Percentiles rank a stretch among this genome's conserved stretches.
Evolutionary conservation across 2,888 invertebrate species (phyloP).

Genomic region (Venusia cambrica): DNA sequence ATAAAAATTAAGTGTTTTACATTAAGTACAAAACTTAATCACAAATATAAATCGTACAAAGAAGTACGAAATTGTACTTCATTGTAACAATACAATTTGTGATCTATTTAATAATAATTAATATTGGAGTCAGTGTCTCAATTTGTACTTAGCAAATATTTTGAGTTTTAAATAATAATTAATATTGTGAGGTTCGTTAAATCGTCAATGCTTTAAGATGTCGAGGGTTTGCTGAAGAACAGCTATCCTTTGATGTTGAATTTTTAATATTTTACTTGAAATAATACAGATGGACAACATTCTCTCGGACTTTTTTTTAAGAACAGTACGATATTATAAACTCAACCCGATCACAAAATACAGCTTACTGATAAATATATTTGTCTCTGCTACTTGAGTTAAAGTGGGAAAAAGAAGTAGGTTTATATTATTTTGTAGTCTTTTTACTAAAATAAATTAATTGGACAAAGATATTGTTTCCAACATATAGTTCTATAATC

Average conservation of each 20-base stretch:
- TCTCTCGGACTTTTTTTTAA: background rate
- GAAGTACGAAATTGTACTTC: conserved; percentile 21
- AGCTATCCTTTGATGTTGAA: conserved; percentile 24
- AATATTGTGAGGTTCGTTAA: conserved; percentile 5
- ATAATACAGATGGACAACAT: conserved; percentile 12
- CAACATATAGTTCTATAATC: conserved; percentile 5
- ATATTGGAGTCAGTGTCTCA: conserved; percentile 11
- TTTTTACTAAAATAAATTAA: background rate
- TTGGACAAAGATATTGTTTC: background rate
- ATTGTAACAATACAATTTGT: too few species aligned
- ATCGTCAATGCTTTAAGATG: conserved; percentile 24
- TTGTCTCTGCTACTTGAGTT: conserved; percentile 36
- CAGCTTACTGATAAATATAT: conserved; percentile 14
- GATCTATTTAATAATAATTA: too few species aligned
- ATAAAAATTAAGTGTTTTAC: conserved; percentile 18
- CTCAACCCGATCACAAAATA: conserved; percentile 23
- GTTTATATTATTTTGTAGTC: conserved; percentile 2
- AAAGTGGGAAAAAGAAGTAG: conserved; percentile 23
- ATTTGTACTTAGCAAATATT: conserved; percentile 24
- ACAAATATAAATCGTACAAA: conserved; percentile 22
- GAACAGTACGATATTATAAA: conserved; percentile 22
- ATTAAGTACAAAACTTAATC: conserved; percentile 29
- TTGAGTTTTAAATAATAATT: conserved; percentile 14
- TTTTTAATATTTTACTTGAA: conserved; percentile 25
- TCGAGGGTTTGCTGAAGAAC: conserved; percentile 8